These are phyloP conservation scores for Cinclus mexicanus DNA, from an alignment of 2,113 vertebrate species.

Conservation along the genomic window DNA sequence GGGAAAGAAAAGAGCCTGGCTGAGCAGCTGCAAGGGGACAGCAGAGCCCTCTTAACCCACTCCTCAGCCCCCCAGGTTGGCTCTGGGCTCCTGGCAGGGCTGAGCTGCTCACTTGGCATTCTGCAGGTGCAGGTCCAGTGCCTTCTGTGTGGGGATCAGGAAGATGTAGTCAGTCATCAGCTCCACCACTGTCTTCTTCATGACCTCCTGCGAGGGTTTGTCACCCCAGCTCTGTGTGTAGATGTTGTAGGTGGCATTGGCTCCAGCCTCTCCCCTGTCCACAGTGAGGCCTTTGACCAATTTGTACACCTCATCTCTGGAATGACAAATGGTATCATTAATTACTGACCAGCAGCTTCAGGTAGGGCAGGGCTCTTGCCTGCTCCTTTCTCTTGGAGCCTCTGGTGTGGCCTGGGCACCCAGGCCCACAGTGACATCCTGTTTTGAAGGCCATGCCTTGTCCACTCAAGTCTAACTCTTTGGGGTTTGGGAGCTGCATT, in stretches of 20 bases:
- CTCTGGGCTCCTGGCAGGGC: background rate
- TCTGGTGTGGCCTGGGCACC: background rate
- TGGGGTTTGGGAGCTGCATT: background rate
- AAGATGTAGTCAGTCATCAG: constrained; percentile 88
- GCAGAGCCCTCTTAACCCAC: background rate
- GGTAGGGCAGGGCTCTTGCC: background rate
- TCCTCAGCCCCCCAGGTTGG: background rate
- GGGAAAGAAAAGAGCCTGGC: background rate
- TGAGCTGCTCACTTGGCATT: constrained; percentile 77
- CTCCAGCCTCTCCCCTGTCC: constrained; percentile 70
- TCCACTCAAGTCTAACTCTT: background rate
- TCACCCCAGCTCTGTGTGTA: constrained; percentile 80
- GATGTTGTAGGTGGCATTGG: constrained; percentile 53
- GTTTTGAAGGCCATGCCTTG: background rate
- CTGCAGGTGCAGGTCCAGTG: constrained; percentile 81
- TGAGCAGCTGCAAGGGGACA: background rate
- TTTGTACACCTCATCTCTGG: constrained; percentile 75
- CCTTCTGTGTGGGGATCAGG: constrained; percentile 81
- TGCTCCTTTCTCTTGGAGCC: background rate
- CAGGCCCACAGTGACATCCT: background rate
- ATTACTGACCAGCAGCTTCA: background rate
- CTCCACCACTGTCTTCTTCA: constrained; percentile 85
- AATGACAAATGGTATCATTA: background rate
- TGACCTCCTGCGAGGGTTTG: constrained; percentile 61
- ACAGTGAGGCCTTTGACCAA: constrained; percentile 76